Evolutionary conservation across 2,888 invertebrate genomes (phyloP).

Genomic region (Orthosia incerta): DNA sequence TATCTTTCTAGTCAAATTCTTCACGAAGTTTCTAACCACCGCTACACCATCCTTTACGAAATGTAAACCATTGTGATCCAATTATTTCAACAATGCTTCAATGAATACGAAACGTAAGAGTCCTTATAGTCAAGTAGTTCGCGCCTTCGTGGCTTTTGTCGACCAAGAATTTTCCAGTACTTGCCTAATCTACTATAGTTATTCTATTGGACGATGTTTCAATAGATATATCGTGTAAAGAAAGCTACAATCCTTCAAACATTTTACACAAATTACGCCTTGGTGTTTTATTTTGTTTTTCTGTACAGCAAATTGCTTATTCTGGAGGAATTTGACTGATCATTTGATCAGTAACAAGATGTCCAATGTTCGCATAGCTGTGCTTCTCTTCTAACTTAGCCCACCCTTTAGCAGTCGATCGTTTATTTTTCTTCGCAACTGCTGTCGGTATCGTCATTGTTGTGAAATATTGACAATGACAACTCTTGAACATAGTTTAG

Average conservation of each 20-base stretch:
- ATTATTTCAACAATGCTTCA: slow-evolving; percentile 25
- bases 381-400: no score
- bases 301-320: no score
- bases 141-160: slow-evolving; percentile 3
- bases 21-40: slow-evolving; percentile 6
- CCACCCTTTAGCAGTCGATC: no score
- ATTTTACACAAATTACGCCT: not conserved
- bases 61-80: slow-evolving; percentile 33
- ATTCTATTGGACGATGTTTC: not conserved
- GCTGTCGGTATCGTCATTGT: not conserved
- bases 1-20: not conserved
- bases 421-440: no score
- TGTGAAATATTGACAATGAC: not conserved
- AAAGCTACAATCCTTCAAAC: not conserved
- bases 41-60: slow-evolving; percentile 8
- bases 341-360: no score
- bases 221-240: not conserved
- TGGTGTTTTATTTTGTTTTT: not conserved
- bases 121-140: not conserved
- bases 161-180: not conserved
- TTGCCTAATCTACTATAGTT: not conserved
- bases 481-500: no score
- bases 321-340: no score
- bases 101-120: not conserved
- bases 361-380: no score